Conservation (phyloP, 64 coral and sea anemone species). For the Cladopsammia gracilis region DNA sequence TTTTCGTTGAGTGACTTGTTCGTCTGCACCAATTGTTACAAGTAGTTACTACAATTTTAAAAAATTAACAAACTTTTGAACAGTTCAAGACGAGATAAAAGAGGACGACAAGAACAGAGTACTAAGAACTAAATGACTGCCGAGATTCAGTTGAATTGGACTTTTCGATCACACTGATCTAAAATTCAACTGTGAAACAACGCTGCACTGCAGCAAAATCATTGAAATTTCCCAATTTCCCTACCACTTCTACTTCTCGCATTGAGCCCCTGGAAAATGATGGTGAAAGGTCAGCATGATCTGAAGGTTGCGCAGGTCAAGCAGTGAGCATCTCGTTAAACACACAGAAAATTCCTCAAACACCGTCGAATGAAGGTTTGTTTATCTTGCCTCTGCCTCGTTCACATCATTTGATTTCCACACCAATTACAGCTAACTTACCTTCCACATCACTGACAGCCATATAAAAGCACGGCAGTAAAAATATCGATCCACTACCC, state of each 20-base stretch:
- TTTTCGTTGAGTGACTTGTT: background rate
- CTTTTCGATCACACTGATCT: background rate
- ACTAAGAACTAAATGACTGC: background rate
- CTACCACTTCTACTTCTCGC: constrained; percentile 3
- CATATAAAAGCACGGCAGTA: background rate
- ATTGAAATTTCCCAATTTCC: background rate
- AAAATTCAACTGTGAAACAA: background rate
- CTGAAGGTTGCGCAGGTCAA: background rate
- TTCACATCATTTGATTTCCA: background rate
- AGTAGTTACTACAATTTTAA: background rate
- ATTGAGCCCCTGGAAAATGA: background rate
- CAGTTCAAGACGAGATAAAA: background rate
- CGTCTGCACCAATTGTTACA: background rate
- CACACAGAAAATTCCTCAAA: background rate
- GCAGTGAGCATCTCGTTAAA: background rate
- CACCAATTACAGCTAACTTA: background rate
- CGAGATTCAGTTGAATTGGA: background rate
- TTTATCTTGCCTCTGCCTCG: background rate
- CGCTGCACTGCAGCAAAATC: background rate
- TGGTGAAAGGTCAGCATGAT: background rate
- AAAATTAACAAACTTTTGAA: background rate
- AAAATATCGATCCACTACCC: constrained; percentile 29
- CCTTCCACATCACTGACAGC: background rate
- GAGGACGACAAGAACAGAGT: background rate
- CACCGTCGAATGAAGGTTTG: background rate